These are phyloP conservation scores for Diarsia rubi DNA, from an alignment of 2,888 invertebrate species.

Conservation along the genomic window DNA sequence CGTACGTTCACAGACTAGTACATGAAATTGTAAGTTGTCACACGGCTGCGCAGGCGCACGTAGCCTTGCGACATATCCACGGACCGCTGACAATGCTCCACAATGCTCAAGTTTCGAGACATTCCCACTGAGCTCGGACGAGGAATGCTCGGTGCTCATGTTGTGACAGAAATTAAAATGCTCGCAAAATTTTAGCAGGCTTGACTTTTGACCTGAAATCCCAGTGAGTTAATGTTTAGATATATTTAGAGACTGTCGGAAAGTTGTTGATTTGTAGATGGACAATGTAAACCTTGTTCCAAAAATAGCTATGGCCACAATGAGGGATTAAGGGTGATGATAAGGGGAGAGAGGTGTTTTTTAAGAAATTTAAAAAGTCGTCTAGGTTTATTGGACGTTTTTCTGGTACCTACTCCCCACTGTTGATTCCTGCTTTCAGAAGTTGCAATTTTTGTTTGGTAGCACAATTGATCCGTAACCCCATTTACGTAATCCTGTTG, in stretches of 20 bases:
- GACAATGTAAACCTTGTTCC: not conserved
- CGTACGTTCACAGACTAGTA: constrained; percentile 41
- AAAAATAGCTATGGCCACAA: not conserved
- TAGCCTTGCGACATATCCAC: constrained; percentile 67
- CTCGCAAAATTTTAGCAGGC: not conserved
- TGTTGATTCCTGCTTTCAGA: too few relatives aligned
- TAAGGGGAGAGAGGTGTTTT: not conserved
- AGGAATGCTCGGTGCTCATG: constrained; percentile 27
- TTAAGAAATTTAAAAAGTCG: not conserved
- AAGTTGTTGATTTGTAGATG: not conserved
- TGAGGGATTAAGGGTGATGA: not conserved
- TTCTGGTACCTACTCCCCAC: too few relatives aligned
- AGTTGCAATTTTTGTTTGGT: too few relatives aligned
- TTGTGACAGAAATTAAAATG: constrained; percentile 13
- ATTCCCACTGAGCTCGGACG: constrained; percentile 60
- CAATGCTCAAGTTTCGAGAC: constrained; percentile 68
- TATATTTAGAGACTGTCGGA: not conserved
- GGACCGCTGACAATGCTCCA: constrained; percentile 64
- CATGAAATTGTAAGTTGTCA: constrained; percentile 60
- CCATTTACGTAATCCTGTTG: not conserved
- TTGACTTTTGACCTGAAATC: not conserved
- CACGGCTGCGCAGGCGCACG: constrained; percentile 60
- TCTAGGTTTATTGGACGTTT: too few relatives aligned
- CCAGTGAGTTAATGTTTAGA: too few relatives aligned
- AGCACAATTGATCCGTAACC: not conserved